These are phyloP conservation scores for Diadromus collaris DNA, from an alignment of 2,888 invertebrate genomes.

Conservation along the genomic window DNA sequence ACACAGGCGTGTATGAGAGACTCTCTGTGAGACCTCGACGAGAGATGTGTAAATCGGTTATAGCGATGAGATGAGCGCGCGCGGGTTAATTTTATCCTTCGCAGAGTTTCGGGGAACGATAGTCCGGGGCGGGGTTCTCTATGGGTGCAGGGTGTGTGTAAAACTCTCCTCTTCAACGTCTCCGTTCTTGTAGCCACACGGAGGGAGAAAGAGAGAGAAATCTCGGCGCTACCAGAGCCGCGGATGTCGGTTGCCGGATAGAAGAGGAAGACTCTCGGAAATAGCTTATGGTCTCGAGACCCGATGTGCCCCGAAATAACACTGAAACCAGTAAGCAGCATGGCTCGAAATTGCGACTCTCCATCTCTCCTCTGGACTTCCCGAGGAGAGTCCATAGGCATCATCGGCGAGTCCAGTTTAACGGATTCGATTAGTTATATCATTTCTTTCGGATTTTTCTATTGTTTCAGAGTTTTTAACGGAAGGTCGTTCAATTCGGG, in stretches of 20 bases:
- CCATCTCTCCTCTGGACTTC: slow-evolving; percentile 37
- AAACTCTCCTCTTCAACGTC: slow-evolving; percentile 44
- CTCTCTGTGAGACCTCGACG: slow-evolving; percentile 36
- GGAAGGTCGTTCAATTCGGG: background rate
- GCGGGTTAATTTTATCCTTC: slow-evolving; percentile 76
- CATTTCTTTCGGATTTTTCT: background rate
- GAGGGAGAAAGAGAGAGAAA: slow-evolving; percentile 26
- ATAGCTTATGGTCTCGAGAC: slow-evolving; percentile 62
- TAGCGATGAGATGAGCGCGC: slow-evolving; percentile 48
- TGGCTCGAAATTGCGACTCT: slow-evolving; percentile 56
- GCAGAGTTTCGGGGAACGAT: slow-evolving; percentile 70
- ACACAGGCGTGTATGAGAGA: slow-evolving; percentile 37
- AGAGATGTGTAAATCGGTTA: slow-evolving; percentile 43
- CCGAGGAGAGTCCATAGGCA: slow-evolving; percentile 40
- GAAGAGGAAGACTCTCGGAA: slow-evolving; percentile 56
- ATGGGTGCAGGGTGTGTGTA: slow-evolving; percentile 15
- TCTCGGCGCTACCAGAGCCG: slow-evolving; percentile 15
- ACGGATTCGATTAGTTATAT: background rate
- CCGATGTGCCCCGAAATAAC: slow-evolving; percentile 58
- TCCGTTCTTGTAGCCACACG: slow-evolving; percentile 35
- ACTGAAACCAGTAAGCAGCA: slow-evolving; percentile 53
- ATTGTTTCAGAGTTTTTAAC: too few species aligned
- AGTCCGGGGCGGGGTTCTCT: slow-evolving; percentile 21
- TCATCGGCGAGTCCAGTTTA: slow-evolving; percentile 23
- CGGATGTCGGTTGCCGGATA: slow-evolving; percentile 49